Base-by-base conservation (phyloP, 2,113 vertebrate genomes). In the Brachyhypopomus occidentalis region DNA sequence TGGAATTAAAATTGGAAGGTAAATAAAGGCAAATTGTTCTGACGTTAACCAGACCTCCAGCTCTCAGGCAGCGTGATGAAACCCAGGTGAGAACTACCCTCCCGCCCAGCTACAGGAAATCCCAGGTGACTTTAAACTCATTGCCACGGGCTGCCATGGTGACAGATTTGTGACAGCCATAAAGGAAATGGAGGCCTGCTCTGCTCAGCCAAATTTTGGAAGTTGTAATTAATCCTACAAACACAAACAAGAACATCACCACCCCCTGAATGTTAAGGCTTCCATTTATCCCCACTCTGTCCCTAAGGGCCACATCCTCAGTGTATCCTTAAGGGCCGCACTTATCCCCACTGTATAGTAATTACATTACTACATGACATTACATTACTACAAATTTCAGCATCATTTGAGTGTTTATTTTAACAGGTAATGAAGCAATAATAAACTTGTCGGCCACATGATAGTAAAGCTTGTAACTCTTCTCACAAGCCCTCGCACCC, bases 141-240 rank as follows among this genome's bases (percentile, higher is more conserved):
- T 90, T 86, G n/a, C 78, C 75, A 23, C 70, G 19, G 36, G 62
- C 74, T 71, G 30, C 4, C 2, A 4, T 58, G 72, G 80, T 76
- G 85, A 83, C 76, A 83, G 83, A 90, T 86, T 84, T 59, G 83
- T 83, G 82, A 75, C 80, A 83, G 75, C 69, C 22, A 8, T 45
- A 72, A n/a, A 83, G 82, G 84, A 84, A 84, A 80, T 60, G n/a
- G 25, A 66, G 75, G 62, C 70, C 45, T 77, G 60, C 56, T 22
- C n/a, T 81, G 77, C 81, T 74, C 30, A 25, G 70, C 48, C 63
- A 78, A 80, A 84, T 87, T 82, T 88, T 59, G 69, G 84, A 75
- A 86, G 86, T 45, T 78, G 56, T 87, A 86, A 82, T 89, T 88
- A 83, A 86, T 88, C 76, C 76, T 30, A 56, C 63, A 55, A 22